Evolutionary conservation across 64 coral and sea anemone species (phyloP).

Genomic region (Orbicella faveolata): DNA sequence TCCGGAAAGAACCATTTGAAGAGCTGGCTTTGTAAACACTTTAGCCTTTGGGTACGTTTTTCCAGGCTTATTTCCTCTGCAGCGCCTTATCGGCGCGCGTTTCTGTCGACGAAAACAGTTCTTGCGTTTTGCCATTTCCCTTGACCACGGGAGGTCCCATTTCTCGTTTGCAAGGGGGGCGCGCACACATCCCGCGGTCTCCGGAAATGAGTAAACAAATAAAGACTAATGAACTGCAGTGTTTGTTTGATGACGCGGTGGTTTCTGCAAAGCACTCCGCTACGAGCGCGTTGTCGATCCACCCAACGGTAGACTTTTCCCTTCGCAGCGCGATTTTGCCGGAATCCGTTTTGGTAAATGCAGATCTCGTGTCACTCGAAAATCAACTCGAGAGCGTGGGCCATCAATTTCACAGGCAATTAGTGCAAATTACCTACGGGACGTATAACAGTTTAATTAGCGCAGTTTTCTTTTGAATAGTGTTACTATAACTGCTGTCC

Average conservation of each 20-base stretch:
- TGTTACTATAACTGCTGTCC: neutral
- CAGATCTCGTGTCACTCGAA: no score
- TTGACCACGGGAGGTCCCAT: conserved; percentile 7
- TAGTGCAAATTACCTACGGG: neutral
- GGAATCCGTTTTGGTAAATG: neutral
- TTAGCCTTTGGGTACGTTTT: neutral
- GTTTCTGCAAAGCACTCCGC: neutral
- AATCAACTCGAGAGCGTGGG: neutral
- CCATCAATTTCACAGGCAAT: conserved; percentile 47
- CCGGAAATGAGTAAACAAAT: conserved; percentile 50
- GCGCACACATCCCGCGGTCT: neutral
- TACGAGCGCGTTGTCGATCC: neutral
- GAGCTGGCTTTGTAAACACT: neutral
- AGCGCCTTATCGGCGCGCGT: neutral
- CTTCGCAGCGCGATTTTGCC: neutral
- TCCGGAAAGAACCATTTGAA: neutral
- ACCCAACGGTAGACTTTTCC: neutral
- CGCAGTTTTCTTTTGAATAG: conserved; percentile 5
- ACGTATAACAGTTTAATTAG: conserved; percentile 7
- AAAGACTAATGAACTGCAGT: conserved; percentile 32
- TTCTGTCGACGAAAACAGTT: neutral
- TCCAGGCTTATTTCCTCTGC: neutral
- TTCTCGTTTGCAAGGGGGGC: neutral
- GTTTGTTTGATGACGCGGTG: conserved; percentile 15
- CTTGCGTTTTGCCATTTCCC: neutral